Evolutionary conservation across 1,140 invertebrate genomes (phyloP).

Genomic region (Aphelinus certus): DNA sequence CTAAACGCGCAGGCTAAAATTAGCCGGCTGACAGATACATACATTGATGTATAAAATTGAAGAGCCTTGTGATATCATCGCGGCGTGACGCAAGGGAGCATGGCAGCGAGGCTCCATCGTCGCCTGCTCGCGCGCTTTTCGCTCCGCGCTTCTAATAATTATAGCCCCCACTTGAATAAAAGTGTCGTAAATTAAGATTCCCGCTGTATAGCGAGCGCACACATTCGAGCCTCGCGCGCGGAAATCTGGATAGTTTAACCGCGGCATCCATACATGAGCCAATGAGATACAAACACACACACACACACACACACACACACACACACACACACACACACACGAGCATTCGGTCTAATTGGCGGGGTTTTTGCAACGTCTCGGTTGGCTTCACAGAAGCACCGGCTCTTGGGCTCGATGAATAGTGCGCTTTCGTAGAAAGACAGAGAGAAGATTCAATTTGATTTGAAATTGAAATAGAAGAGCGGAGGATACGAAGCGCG

Average conservation of each 20-base stretch:
- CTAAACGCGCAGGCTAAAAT: too few relatives aligned
- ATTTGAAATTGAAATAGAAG: too few relatives aligned
- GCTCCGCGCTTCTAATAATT: not conserved
- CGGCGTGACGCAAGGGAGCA: not conserved
- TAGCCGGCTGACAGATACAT: too few relatives aligned
- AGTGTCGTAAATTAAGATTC: conserved; percentile 9
- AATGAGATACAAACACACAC: too few relatives aligned
- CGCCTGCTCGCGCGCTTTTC: not conserved
- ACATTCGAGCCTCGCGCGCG: not conserved
- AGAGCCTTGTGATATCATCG: not conserved
- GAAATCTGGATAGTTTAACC: conserved; percentile 26
- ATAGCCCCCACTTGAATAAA: conserved; percentile 22
- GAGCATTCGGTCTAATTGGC: not conserved
- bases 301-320: too few relatives aligned
- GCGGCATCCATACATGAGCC: not conserved
- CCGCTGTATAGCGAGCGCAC: not conserved
- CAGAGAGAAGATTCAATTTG: not conserved
- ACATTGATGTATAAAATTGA: too few relatives aligned
- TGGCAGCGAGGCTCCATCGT: not conserved
- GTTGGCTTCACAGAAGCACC: too few relatives aligned
- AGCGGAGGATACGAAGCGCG: too few relatives aligned
- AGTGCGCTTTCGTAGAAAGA: conserved; percentile 4
- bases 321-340: too few relatives aligned
- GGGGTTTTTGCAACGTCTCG: not conserved
- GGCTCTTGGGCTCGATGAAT: not conserved